Conservation (phyloP, 2,888 invertebrate genomes). For the Mimas tiliae region DNA sequence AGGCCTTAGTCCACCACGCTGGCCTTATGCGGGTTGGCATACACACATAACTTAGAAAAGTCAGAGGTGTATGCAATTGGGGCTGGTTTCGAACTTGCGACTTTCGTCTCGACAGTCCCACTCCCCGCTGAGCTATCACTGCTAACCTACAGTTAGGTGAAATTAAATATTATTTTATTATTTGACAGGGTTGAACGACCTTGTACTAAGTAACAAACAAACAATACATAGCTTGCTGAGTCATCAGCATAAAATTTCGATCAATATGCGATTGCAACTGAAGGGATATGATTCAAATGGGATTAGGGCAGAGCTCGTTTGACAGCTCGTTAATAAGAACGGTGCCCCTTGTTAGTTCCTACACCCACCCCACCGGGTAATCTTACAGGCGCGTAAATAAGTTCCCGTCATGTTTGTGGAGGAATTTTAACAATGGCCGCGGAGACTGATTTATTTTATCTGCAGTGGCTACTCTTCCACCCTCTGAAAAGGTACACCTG, state of each 20-base stretch:
- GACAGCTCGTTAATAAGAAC: slow-evolving; percentile 78
- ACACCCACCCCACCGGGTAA: slow-evolving; percentile 67
- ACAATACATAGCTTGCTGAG: slow-evolving; percentile 23
- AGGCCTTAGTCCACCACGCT: too few relatives aligned
- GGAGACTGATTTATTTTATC: slow-evolving; percentile 35
- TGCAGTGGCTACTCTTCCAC: slow-evolving; percentile 24
- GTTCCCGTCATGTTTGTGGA: slow-evolving; percentile 45
- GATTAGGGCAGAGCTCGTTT: slow-evolving; percentile 71
- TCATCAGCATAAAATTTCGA: slow-evolving; percentile 36
- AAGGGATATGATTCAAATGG: slow-evolving; percentile 62
- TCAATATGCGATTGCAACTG: slow-evolving; percentile 54
- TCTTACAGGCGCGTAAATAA: slow-evolving; percentile 63
- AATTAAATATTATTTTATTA: neutral
- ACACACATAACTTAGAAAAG: too few relatives aligned
- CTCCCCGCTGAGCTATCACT: too few relatives aligned
- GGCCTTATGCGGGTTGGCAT: too few relatives aligned
- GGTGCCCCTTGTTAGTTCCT: slow-evolving; percentile 76
- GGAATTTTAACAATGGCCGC: slow-evolving; percentile 42
- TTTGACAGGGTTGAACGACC: slow-evolving; percentile 12
- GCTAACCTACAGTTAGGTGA: too few relatives aligned
- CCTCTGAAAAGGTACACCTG: slow-evolving; percentile 18
- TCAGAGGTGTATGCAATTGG: too few relatives aligned
- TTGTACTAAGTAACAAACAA: slow-evolving; percentile 23
- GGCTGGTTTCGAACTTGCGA: too few relatives aligned
- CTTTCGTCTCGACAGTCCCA: too few relatives aligned